Evolutionary conservation across 2,888 invertebrate genomes (phyloP).

Genomic region (Drosophila anomalipes): DNA sequence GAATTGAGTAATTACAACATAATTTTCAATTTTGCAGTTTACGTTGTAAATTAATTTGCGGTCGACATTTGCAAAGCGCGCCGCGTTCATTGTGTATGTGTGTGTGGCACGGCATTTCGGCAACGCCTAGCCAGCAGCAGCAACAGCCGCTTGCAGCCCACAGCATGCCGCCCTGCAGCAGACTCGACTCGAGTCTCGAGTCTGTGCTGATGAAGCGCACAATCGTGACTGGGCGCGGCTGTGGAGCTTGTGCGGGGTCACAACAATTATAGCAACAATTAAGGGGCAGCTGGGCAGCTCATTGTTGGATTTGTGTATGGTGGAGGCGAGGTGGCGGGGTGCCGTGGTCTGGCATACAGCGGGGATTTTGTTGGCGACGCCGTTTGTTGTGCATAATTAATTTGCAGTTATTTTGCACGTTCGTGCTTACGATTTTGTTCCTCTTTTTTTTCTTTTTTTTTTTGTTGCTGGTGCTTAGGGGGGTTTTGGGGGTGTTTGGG

Average conservation of each 20-base stretch:
- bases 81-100: constrained; percentile 33
- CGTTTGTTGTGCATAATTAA: constrained; percentile 79
- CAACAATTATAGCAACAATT: constrained; percentile 77
- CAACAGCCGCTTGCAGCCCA: not conserved
- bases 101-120: constrained; percentile 31
- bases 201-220: constrained; percentile 57
- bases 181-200: constrained; percentile 11
- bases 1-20: constrained; percentile 81
- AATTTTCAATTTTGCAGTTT: constrained; percentile 81
- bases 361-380: constrained; percentile 6
- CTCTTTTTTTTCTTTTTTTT: not conserved
- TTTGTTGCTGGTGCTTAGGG: not conserved
- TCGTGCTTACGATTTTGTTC: constrained; percentile 26
- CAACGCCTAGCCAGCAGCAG: constrained; percentile 13
- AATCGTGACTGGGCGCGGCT: constrained; percentile 55
- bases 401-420: constrained; percentile 69
- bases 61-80: constrained; percentile 71
- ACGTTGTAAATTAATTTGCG: constrained; percentile 81
- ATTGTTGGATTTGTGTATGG: constrained; percentile 46
- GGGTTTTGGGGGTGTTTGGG: not conserved
- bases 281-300: constrained; percentile 65
- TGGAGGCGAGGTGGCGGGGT: not conserved
- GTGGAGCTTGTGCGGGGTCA: constrained; percentile 36
- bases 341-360: not conserved
- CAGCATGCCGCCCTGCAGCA: constrained; percentile 7